These are phyloP conservation scores for Amorpha juglandis DNA, from an alignment of 2,888 invertebrate genomes.

Conservation along the genomic window DNA sequence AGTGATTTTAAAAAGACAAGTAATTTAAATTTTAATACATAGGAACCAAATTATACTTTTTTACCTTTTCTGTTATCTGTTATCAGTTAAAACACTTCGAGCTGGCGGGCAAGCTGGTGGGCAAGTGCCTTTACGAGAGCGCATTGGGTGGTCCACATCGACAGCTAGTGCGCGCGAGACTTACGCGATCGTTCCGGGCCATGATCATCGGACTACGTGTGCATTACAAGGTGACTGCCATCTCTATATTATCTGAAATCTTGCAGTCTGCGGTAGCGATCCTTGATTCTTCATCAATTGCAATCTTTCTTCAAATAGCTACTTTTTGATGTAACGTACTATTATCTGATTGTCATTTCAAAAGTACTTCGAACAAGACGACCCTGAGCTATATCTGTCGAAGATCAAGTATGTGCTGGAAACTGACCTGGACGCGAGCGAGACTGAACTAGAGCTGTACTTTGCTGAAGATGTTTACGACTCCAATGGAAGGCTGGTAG, in stretches of 20 bases:
- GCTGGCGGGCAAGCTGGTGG: slow-evolving; percentile 96
- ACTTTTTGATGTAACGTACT: slow-evolving; percentile 6
- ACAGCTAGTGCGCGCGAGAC: slow-evolving; percentile 94
- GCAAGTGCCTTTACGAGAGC: slow-evolving; percentile 97
- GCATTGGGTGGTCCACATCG: slow-evolving; percentile 94
- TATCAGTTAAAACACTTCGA: slow-evolving; percentile 92
- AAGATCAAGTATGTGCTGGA: slow-evolving; percentile 97
- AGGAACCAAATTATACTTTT: no score
- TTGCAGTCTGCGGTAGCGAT: no score
- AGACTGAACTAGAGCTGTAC: slow-evolving; percentile 89
- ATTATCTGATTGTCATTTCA: slow-evolving; percentile 34
- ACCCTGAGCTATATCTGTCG: slow-evolving; percentile 96
- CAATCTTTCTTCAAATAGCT: no score
- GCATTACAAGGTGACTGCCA: slow-evolving; percentile 90
- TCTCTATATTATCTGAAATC: no score
- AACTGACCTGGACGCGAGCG: slow-evolving; percentile 91
- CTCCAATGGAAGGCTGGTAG: slow-evolving; percentile 88
- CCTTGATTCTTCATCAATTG: no score
- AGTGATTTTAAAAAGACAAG: no score
- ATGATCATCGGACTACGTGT: slow-evolving; percentile 97
- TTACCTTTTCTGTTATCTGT: no score
- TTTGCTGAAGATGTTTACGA: slow-evolving; percentile 96
- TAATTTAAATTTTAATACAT: no score
- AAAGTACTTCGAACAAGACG: slow-evolving; percentile 97
- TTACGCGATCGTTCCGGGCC: slow-evolving; percentile 96